Conservation (phyloP, 2,888 invertebrate genomes). For the Caenorhabditis sulstoni region DNA sequence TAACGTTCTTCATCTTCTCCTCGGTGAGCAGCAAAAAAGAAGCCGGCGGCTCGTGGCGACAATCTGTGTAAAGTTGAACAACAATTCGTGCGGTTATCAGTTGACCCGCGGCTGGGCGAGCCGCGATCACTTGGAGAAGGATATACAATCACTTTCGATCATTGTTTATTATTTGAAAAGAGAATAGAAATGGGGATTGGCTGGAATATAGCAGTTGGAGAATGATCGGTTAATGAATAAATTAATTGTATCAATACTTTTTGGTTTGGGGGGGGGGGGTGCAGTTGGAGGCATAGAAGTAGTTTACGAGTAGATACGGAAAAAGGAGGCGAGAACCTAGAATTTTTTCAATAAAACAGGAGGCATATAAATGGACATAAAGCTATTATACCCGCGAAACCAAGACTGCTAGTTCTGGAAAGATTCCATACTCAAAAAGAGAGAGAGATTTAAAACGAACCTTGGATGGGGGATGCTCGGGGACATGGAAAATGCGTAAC, state of each 20-base stretch:
- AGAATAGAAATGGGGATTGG: no score
- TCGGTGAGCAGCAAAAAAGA: no score
- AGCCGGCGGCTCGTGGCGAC: no score
- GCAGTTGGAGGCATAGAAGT: constrained; percentile 11
- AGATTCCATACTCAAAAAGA: constrained; percentile 1
- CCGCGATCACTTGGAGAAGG: no score
- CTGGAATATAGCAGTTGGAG: constrained; percentile 5
- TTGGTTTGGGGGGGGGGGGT: constrained; percentile 4
- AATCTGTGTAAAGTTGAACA: constrained; percentile 42
- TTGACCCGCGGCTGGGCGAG: constrained; percentile 9
- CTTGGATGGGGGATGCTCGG: background rate
- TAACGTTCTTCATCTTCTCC: background rate
- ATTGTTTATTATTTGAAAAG: no score
- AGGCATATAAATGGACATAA: constrained; percentile 22
- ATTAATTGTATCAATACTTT: constrained; percentile 17
- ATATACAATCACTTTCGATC: no score
- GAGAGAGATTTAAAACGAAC: background rate
- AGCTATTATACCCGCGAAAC: constrained; percentile 49
- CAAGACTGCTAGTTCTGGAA: constrained; percentile 25
- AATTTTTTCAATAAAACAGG: background rate
- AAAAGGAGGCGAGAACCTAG: constrained; percentile 15
- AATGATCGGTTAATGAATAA: constrained; percentile 31
- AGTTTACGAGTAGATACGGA: constrained; percentile 14
- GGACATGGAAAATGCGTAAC: background rate
- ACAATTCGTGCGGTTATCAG: constrained; percentile 50